Percentiles rank a stretch among this genome's conserved stretches.
Conservation (phyloP, 1,140 invertebrate species). For the Orius laevigatus region DNA sequence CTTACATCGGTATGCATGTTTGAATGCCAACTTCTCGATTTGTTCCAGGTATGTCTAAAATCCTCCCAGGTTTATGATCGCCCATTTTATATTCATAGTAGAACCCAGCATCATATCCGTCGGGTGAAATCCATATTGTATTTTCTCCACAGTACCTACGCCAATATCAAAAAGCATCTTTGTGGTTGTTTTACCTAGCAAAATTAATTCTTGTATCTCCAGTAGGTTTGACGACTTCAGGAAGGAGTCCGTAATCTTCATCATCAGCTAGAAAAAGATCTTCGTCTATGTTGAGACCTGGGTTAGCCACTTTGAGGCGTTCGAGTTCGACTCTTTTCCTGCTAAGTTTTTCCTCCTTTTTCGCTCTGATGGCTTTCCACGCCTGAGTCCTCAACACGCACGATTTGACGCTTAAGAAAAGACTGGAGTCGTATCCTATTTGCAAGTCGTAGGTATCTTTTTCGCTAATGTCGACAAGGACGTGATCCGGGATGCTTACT, state of each 20-base stretch:
- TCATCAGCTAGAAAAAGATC: background rate
- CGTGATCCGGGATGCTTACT: background rate
- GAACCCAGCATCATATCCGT: slow-evolving; percentile 54
- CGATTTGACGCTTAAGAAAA: slow-evolving; percentile 41
- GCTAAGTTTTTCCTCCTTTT: slow-evolving; percentile 33
- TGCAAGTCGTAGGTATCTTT: background rate
- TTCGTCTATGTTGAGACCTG: slow-evolving; percentile 25
- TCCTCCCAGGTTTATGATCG: slow-evolving; percentile 25
- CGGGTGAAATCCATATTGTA: slow-evolving; percentile 40
- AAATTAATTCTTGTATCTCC: background rate
- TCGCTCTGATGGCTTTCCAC: slow-evolving; percentile 26
- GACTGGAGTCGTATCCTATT: slow-evolving; percentile 1
- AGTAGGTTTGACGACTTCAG: background rate
- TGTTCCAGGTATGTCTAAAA: slow-evolving; percentile 30
- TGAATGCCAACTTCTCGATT: slow-evolving; percentile 31
- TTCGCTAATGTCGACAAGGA: background rate
- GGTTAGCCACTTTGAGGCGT: slow-evolving; percentile 33
- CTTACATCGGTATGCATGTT: background rate
- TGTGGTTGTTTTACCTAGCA: background rate
- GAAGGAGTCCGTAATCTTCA: slow-evolving; percentile 4
- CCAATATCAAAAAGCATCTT: background rate
- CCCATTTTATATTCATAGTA: slow-evolving; percentile 42
- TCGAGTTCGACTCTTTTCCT: slow-evolving; percentile 36
- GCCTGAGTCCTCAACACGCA: slow-evolving; percentile 27
- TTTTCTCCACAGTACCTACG: slow-evolving; percentile 28